Evolutionary conservation across 53 echinoderm and acorn worm genomes (phyloP), one percentile per base, ranked within the genome.

Genomic region (Patiria pectinifera): DNA sequence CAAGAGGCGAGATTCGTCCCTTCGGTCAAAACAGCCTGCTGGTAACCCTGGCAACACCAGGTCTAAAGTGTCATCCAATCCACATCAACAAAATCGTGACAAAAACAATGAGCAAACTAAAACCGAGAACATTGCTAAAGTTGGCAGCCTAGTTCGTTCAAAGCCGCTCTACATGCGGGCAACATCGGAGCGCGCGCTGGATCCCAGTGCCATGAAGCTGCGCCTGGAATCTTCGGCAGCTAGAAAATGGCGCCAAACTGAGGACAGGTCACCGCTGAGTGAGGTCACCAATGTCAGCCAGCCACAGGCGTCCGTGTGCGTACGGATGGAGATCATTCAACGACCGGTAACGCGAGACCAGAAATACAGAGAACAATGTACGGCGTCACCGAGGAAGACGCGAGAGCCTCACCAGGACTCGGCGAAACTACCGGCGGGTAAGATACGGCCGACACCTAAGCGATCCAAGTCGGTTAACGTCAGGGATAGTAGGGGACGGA

Each of bases 91-190:
- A 18, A 72, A 35, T 47, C 22, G 7, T 59, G 66, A 21, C 62
- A 62, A 22, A 59, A 35, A 23, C 35, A 45, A 5, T 69, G 85
- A 48, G 81, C 47, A 6, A 63, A 15, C 10, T 6, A 18, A 86
- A 47, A 14, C 14, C 0, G 69, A 81, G 45, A 45, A 62, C 45
- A 76, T 18, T 15, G 19, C 4, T 62, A 18, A 21, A 43, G 69
- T 90, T 22, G 90, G 90, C 8, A 90, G 69, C 18, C 70, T 90
- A 4, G 90, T 90, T 18, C 80, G 90, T 6, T 80, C 90, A 11
- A 90, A 90, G 48, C 81, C 90, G n/a, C 69, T 90, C 19, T 90
- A 90, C 90, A 90, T 90, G 90, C 80, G 90, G 48, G 90, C 90
- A 62, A 90, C 90, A 10, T 90, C 90, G 3, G 90, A 90, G 90